Base-by-base conservation (phyloP, 1,140 invertebrate species). In the Drosophila triauraria region DNA sequence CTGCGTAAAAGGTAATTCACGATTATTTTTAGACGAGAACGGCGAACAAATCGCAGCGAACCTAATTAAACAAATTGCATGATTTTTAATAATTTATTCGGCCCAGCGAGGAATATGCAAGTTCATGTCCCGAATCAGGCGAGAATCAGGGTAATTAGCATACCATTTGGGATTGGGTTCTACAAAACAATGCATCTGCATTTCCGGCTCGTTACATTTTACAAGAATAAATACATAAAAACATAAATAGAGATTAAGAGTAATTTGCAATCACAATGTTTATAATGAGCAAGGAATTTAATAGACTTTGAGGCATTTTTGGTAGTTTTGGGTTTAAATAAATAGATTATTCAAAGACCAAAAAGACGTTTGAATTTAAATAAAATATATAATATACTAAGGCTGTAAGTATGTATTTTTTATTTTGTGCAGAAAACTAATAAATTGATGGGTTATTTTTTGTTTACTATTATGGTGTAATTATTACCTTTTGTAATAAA, bases 31-130 rank as follows among this genome's bases (percentile, higher is more conserved):
- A 60, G 61, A 35, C 30, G 12, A 20, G 15, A 27, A 8, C 10
- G 15, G 25, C 35, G 8, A n/a, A 38, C 38, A 15, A 72, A 74
- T 53, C 10, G 35, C 20, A 35, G n/a, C 25, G 23, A 47, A 68
- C 46, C 43, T 82, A 79, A 82, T 82, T 82, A 83, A 83, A 78
- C 62, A 75, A 82, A 83, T 82, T 83, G 75, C 75, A 69, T 62
- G 62, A 78, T 68, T 67, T 78, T 78, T 78, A 82, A 82, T 78
- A 82, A 82, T 82, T 74, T 63, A 78, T 65, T 32, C 27, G 13
- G 25, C 8, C 10, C 23, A 27, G 40, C 40, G 13, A 27, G 40
- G 58, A 63, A 65, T 54, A 38, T 40, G 38, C 25, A 46, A 77
- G 62, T 54, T 67, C 61, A 74, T 67, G 50, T 20, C n/a, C 8